Conservation (phyloP, 1,140 invertebrate species). For the Camponotus pennsylvanicus region DNA sequence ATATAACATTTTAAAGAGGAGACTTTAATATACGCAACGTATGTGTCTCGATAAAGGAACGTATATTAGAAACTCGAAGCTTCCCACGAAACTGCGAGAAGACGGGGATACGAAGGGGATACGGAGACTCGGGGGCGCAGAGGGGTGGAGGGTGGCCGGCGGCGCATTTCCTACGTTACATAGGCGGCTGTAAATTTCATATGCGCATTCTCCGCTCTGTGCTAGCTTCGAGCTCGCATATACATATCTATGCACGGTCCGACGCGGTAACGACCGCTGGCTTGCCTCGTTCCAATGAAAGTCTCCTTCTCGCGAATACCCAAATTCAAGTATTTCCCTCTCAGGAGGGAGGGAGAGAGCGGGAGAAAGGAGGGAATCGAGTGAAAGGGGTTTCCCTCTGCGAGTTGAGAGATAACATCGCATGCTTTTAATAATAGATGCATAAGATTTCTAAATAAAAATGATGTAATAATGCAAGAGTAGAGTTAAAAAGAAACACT, state of each 20-base stretch:
- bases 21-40: slow-evolving; percentile 8
- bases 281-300: slow-evolving; percentile 71
- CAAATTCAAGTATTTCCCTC: slow-evolving; percentile 69
- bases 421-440: background rate
- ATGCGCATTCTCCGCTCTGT: slow-evolving; percentile 74
- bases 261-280: slow-evolving; percentile 64
- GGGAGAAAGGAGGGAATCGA: background rate
- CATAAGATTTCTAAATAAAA: slow-evolving; percentile 17
- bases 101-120: slow-evolving; percentile 35
- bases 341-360: slow-evolving; percentile 5
- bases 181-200: slow-evolving; percentile 79
- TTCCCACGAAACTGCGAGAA: slow-evolving; percentile 37
- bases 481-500: slow-evolving; percentile 13
- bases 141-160: slow-evolving; percentile 55
- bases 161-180: slow-evolving; percentile 76
- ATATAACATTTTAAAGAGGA: background rate
- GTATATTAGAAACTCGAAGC: slow-evolving; percentile 24
- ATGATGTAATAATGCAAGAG: background rate
- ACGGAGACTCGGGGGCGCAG: slow-evolving; percentile 35
- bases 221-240: slow-evolving; percentile 54
- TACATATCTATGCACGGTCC: slow-evolving; percentile 64
- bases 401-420: slow-evolving; percentile 2
- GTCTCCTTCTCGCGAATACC: slow-evolving; percentile 71
- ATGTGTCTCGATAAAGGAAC: slow-evolving; percentile 27
- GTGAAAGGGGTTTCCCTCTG: background rate